Percentiles rank a stretch among this genome's conserved stretches.
Conservation (phyloP, 2,797 vertebrate species). For the Kryptopterus vitreolus region DNA sequence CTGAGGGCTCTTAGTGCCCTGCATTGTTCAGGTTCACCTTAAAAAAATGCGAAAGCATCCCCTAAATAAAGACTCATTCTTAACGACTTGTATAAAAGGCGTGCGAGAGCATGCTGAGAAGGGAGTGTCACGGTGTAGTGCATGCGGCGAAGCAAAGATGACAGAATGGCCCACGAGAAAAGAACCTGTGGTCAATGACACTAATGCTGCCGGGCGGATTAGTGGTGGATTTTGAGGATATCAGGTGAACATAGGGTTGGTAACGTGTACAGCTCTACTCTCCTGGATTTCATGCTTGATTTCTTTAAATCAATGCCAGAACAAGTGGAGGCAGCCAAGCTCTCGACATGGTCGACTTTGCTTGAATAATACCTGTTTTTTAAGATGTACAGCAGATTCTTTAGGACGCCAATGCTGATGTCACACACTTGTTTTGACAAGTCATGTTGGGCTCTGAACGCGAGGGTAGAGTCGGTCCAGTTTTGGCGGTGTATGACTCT, state of each 20-base stretch:
- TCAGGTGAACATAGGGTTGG: conserved; percentile 41
- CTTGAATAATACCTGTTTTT: conserved; percentile 39
- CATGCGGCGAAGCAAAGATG: conserved; percentile 41
- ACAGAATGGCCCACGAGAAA: conserved; percentile 31
- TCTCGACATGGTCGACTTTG: conserved; percentile 16
- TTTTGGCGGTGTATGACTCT: conserved; percentile 13
- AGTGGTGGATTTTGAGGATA: conserved; percentile 42
- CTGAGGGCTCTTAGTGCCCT: conserved; percentile 57
- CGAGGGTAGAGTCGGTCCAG: neutral
- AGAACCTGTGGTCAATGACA: conserved; percentile 38
- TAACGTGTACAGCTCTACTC: conserved; percentile 31
- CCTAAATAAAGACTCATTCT: conserved; percentile 21
- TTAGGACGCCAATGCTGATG: conserved; percentile 28
- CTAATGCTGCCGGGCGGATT: conserved; percentile 40
- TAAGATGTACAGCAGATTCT: conserved; percentile 45
- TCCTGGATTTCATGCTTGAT: conserved; percentile 41
- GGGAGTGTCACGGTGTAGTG: conserved; percentile 34
- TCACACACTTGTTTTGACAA: conserved; percentile 41
- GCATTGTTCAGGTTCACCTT: conserved; percentile 46
- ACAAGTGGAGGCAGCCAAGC: conserved; percentile 18
- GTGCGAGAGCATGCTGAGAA: conserved; percentile 34
- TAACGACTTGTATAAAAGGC: neutral
- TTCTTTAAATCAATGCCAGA: conserved; percentile 30
- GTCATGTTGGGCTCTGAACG: conserved; percentile 23
- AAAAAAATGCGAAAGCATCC: conserved; percentile 28